These are phyloP conservation scores for Limulus polyphemus DNA, from an alignment of 2,888 invertebrate species.

Conservation along the genomic window DNA sequence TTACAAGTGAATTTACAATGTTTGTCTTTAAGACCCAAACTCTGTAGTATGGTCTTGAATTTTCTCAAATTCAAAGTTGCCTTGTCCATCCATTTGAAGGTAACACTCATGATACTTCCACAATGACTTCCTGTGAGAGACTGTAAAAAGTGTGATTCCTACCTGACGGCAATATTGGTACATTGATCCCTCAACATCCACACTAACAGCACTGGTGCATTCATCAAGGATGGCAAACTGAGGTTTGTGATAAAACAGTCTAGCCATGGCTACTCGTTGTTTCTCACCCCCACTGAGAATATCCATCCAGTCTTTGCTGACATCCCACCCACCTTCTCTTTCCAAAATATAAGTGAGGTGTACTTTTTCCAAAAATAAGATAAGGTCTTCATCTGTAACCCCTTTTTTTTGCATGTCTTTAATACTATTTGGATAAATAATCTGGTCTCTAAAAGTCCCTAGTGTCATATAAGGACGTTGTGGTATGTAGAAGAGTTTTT, in stretches of 20 bases:
- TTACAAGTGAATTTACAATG: neutral
- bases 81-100: conserved; percentile 90
- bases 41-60: conserved; percentile 77
- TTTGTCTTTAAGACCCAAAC: conserved; percentile 69
- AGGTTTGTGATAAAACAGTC: conserved; percentile 91
- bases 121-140: conserved; percentile 91
- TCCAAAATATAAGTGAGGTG: conserved; percentile 70
- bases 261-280: conserved; percentile 94
- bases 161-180: conserved; percentile 80
- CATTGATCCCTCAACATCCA: conserved; percentile 96
- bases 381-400: conserved; percentile 62
- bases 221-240: conserved; percentile 98
- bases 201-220: conserved; percentile 96
- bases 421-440: conserved; percentile 52
- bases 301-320: conserved; percentile 97
- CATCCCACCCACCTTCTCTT: conserved; percentile 77
- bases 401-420: conserved; percentile 63
- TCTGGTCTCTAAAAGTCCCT: conserved; percentile 84
- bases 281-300: conserved; percentile 97
- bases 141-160: conserved; percentile 85
- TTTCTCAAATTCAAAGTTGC: conserved; percentile 68
- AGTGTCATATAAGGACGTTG: conserved; percentile 91
- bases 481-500: conserved; percentile 93
- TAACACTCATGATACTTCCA: conserved; percentile 96
- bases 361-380: conserved; percentile 61